Evolutionary conservation across 2,797 vertebrate genomes (phyloP).

Genomic region (Coregonus suidteri): DNA sequence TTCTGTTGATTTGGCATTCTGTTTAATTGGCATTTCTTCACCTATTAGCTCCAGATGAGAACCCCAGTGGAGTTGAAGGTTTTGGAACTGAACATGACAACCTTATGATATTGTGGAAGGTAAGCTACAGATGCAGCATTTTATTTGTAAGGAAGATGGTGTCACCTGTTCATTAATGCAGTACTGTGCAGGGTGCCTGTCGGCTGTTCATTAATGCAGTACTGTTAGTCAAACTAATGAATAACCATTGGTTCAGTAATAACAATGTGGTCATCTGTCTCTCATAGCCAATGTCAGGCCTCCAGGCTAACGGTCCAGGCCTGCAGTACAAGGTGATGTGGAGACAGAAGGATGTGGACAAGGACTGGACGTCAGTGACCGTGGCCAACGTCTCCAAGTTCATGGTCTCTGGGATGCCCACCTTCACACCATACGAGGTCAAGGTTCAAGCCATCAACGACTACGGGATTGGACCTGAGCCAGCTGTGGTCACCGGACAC

Average conservation of each 20-base stretch:
- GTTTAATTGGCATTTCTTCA: not conserved
- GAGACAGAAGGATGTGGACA: constrained; percentile 86
- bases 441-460: constrained; percentile 93
- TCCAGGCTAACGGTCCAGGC: constrained; percentile 91
- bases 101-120: constrained; percentile 91
- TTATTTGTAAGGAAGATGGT: not conserved
- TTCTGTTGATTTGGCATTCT: not conserved
- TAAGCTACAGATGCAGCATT: constrained; percentile 56
- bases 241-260: not conserved
- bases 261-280: not conserved
- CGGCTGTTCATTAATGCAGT: no score
- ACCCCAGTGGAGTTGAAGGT: constrained; percentile 83
- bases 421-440: constrained; percentile 90
- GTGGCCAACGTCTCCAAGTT: constrained; percentile 92
- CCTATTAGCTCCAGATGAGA: constrained; percentile 87
- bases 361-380: constrained; percentile 84
- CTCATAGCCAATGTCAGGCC: constrained; percentile 83
- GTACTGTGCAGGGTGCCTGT: no score
- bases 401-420: constrained; percentile 91
- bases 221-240: not conserved
- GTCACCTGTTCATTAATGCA: not conserved
- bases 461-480: constrained; percentile 84
- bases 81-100: constrained; percentile 86
- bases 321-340: constrained; percentile 94
- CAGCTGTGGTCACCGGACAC: constrained; percentile 79